Evolutionary conservation across 2,113 vertebrate species (phyloP), one percentile per base, ranked within the genome.

Genomic region (Quiscalus mexicanus): DNA sequence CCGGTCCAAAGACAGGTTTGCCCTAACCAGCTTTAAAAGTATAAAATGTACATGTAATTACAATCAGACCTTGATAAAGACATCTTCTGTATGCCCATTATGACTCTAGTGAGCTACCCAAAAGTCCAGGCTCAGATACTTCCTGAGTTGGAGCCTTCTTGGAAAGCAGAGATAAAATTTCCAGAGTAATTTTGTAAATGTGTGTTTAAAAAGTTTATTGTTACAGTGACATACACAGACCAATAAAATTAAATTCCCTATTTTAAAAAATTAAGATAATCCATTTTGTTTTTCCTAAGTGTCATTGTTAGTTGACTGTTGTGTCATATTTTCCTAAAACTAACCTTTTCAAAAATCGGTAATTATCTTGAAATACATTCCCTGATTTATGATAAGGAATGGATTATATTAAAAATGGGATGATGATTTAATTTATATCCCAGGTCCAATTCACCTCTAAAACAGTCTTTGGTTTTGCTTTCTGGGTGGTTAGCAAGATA

Each of bases 281-380:
- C 45, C 6, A 11, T 73, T 88, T 88, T 92, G 59, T 65, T 92
- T 94, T 90, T 83, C 69, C 42, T 62, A 30, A 47, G 11, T 69
- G 78, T 62, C 82, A 68, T 97, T 92, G 82, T 58, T 69, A 76
- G 22, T 56, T 83, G 31, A 59, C 45, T 63, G 9, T 6, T 63
- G 10, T 58, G 12, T 25, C 86, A 56, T 42, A 74, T 68, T 84
- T 90, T 64, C 70, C 41, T 76, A 85, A 90, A 91, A 64, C 10
- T 55, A 85, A 79, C 53, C 53, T 94, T 91, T 73, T 20, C 60
- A 71, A 83, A 91, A 60, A 82, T 37, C 30, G 23, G 16, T 45
- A 87, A 91, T 97, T 94, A 93, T 52, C 70, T 90, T 79, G 44
- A 94, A 85, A 95, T 42, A 62, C 5, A 24, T 85, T 91, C 82